These are phyloP conservation scores for Sciurus carolinensis DNA, from an alignment of 2,797 vertebrate genomes.

Conservation along the genomic window DNA sequence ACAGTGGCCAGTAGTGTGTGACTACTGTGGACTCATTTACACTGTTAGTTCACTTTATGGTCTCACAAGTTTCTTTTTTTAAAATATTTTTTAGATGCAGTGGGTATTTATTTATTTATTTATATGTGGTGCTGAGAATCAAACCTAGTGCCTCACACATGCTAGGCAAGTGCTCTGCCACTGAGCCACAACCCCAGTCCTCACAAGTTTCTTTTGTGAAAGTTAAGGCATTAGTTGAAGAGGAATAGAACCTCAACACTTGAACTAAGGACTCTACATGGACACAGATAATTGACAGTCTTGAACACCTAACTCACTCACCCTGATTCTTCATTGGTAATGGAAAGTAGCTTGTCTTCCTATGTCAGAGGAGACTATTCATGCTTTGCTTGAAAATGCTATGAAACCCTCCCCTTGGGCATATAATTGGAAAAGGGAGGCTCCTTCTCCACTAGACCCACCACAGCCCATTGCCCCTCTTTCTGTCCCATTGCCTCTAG, in stretches of 20 bases:
- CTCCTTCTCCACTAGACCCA: neutral
- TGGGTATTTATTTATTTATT: no score
- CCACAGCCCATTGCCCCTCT: neutral
- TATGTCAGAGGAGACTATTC: neutral
- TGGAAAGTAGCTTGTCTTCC: neutral
- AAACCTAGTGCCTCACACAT: no score
- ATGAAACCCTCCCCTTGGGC: neutral
- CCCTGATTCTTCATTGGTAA: neutral
- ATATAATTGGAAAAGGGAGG: neutral
- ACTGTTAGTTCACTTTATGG: neutral
- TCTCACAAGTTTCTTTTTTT: no score
- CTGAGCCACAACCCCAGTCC: no score
- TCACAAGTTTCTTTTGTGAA: neutral
- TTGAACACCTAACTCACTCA: neutral
- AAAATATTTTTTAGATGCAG: no score
- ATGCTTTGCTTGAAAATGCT: constrained; percentile 14
- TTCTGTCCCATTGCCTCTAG: neutral
- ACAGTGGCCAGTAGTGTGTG: neutral
- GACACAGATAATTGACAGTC: neutral
- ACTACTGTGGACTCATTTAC: neutral
- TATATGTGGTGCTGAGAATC: no score
- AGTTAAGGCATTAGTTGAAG: neutral
- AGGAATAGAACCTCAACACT: neutral
- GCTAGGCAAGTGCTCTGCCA: no score
- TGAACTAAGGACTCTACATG: constrained; percentile 18